These are phyloP conservation scores for Leptosomus discolor DNA, from an alignment of 2,113 vertebrate genomes.

Conservation along the genomic window DNA sequence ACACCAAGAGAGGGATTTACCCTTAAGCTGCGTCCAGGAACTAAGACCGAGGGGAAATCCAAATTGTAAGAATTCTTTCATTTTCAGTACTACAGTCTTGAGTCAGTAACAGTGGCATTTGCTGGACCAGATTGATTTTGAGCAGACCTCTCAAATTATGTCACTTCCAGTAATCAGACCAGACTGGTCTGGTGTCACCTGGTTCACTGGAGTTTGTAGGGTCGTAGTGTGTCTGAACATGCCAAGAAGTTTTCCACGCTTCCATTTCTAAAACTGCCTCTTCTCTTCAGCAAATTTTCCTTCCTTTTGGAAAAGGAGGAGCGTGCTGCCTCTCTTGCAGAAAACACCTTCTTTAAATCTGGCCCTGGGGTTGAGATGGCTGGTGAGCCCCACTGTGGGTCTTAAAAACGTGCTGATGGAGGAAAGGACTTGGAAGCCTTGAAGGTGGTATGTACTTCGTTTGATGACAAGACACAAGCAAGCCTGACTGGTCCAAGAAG, in stretches of 20 bases:
- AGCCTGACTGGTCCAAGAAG: not conserved
- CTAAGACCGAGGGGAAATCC: not conserved
- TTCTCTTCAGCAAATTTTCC: rapidly evolving
- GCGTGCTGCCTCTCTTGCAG: not conserved
- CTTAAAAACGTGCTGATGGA: not conserved
- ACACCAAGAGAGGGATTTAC: not conserved
- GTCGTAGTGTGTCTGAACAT: rapidly evolving
- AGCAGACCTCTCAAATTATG: not conserved
- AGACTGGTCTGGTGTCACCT: not conserved
- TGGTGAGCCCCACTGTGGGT: not conserved
- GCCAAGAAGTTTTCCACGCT: not conserved
- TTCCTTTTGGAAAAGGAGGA: not conserved
- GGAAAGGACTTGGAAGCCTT: not conserved
- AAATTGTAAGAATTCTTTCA: not conserved
- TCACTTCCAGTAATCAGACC: not conserved
- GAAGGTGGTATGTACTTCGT: rapidly evolving
- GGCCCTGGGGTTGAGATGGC: not conserved
- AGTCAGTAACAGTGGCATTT: not conserved
- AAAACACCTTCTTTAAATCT: rapidly evolving
- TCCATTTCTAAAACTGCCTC: not conserved
- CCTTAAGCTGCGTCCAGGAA: not conserved
- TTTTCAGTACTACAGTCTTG: not conserved
- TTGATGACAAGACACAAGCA: not conserved
- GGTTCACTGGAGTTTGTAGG: not conserved
- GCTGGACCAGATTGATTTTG: rapidly evolving